Evolutionary conservation across 2,797 vertebrate species (phyloP).

Genomic region (Urocyon cinereoargenteus): DNA sequence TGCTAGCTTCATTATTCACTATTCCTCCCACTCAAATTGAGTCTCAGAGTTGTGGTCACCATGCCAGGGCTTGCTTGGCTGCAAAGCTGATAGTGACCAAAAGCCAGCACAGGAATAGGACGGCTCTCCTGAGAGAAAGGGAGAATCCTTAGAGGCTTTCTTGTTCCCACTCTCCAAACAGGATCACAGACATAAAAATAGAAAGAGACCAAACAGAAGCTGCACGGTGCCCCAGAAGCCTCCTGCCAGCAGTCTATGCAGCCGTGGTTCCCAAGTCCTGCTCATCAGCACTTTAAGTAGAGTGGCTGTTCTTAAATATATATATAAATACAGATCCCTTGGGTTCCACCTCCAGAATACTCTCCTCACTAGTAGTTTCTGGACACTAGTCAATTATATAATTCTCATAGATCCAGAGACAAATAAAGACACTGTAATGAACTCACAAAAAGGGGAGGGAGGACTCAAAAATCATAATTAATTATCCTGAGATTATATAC

Average conservation of each 20-base stretch:
- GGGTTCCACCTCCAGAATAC: not conserved
- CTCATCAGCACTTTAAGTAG: not conserved
- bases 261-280: accelerated
- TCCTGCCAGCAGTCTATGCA: not conserved
- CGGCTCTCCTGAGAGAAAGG: not conserved
- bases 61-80: not conserved
- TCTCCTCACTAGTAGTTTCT: not conserved
- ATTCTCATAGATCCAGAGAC: not conserved
- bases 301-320: not conserved
- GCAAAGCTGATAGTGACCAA: not conserved
- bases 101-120: not conserved
- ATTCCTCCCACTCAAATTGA: not conserved
- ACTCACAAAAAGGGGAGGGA: not conserved
- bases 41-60: not conserved
- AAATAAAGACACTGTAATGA: not conserved
- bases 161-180: not conserved
- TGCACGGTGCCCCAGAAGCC: not conserved
- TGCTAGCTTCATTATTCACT: not conserved
- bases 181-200: conserved; percentile 17
- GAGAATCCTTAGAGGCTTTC: not conserved
- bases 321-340: not conserved
- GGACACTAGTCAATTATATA: not conserved
- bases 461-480: conserved; percentile 3
- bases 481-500: not conserved
- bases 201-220: not conserved